These are phyloP conservation scores for Drosophila lacteicornis DNA, from an alignment of 1,140 invertebrate genomes.

Conservation along the genomic window DNA sequence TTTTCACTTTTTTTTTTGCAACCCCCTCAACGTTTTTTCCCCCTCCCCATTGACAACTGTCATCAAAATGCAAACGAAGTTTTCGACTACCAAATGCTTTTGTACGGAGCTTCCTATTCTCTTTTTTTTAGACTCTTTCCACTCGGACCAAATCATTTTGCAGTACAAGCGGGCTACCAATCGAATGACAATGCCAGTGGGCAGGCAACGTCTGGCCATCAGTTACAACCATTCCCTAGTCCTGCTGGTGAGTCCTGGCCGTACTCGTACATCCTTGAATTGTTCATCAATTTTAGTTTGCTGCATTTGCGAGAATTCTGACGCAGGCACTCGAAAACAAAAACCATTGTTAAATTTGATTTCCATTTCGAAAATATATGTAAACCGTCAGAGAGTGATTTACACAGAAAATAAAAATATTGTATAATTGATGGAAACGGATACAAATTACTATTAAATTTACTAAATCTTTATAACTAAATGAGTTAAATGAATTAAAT, in stretches of 20 bases:
- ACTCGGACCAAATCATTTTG: constrained; percentile 28
- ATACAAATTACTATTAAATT: too few relatives aligned
- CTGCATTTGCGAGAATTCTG: constrained; percentile 57
- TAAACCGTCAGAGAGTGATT: neutral
- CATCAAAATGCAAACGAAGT: constrained; percentile 83
- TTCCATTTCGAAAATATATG: constrained; percentile 42
- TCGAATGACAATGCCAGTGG: constrained; percentile 52
- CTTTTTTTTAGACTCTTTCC: constrained; percentile 27
- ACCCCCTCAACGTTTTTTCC: neutral
- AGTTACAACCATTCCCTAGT: constrained; percentile 57
- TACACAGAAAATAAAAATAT: neutral
- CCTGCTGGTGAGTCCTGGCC: constrained; percentile 21
- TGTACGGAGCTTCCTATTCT: constrained; percentile 56
- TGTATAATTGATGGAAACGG: neutral
- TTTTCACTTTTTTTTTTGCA: constrained; percentile 8
- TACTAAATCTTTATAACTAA: too few relatives aligned
- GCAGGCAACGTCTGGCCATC: constrained; percentile 72
- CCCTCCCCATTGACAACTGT: constrained; percentile 51
- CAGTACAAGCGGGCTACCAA: constrained; percentile 11
- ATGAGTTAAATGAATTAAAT: too few relatives aligned
- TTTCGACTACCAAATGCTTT: constrained; percentile 60
- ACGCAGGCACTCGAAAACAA: constrained; percentile 71
- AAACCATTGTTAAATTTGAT: constrained; percentile 46
- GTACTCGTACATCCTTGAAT: constrained; percentile 61
- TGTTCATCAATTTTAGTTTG: constrained; percentile 77